Base-by-base conservation (phyloP, 2,797 vertebrate genomes). In the Chaetophractus vellerosus region DNA sequence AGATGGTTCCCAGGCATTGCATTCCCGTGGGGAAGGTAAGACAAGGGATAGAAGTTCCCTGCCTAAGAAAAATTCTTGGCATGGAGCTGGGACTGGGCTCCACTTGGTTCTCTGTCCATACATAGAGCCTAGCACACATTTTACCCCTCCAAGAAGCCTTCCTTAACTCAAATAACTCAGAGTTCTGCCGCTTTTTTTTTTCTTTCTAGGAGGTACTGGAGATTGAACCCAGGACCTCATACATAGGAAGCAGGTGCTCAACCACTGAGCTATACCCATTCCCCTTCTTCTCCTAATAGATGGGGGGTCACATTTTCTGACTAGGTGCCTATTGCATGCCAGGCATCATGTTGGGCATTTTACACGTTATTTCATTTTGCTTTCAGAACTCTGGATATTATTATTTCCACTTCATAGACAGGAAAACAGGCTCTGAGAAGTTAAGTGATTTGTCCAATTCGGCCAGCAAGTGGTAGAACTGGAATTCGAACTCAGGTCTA, bases 401-500 rank as follows among this genome's bases (percentile, higher is more conserved):
- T 61, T 64, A 75, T 80, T 78, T 79, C 64, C 78, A 26, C 78
- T 78, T 95, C 93, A 78, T 83, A 79, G 84, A 55, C 21, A 82
- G 68, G 28, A 85, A 96, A 79, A 96, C 64, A 88, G 61, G 48
- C 33, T 79, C 41, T 68, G 33, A 88, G 90, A 90, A 91, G 72
- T 94, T 78, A 80, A 79, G 15, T 38, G 50, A 90, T 90, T 71
- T 28, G 18, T 64, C 52, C n/a, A 91, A 28, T 88, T n/a, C 59
- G 57, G 45, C 24, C 41, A 86, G 78, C 64, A 84, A 59, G 31
- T 14, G 55, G 57, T 21, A 75, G 90, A 93, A 57, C 23, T 82
- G 52, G 78, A 91, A 90, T 84, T 96, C 68, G 93, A 88, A 93
- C 66, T 75, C 68, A 64, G 21, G n/a, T 82, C 38, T 68, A 61